Base-by-base conservation (phyloP, 2,888 invertebrate genomes). In the Hirtodrosophila cameraria region DNA sequence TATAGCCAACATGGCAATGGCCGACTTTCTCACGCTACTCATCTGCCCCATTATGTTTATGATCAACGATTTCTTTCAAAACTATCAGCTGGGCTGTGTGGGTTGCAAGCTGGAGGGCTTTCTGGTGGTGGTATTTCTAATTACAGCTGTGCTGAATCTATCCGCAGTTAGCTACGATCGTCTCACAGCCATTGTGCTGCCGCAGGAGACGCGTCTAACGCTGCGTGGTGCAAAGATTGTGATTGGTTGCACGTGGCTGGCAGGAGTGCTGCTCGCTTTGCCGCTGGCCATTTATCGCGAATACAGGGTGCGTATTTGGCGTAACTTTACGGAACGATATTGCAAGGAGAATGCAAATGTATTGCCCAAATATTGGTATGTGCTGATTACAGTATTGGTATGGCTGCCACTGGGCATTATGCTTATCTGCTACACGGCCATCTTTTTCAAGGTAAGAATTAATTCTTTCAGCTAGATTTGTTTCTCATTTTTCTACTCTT, bases 81-180 rank as follows among this genome's bases (percentile, higher is more conserved):
- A 95, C 78, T 97, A 94, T 89, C 92, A 94, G 67, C 90, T 97
- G 57, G 95, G 94, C 12, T 91, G 92, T 8, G 92, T 95, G 53
- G 95, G 96, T 6, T 97, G 97, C 88, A 93, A 94, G 72, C 92
- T 94, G 75, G 96, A 96, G 89, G 96, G 95, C 1, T 95, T 95
- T 78, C 86, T 95, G 27, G 95, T 96, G 91, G 96, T 94, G 36
- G 92, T 94, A 0, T 92, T 96, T 45, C 92, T 97, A 1, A 91
- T 97, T 45, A 94, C 96, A 2, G 94, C 95, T 38, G 95, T 97
- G 0, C 93, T 95, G 61, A 96, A 95, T 55, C 92, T 97, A 57
- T 94, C 95, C 27, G 93, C 94, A 15, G 95, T 97, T 0, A 96
- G 96, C 43, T 96, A 96, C 84, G 96, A 97, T 87, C 93, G 97